Percentiles rank a stretch among this genome's conserved stretches.
Evolutionary conservation across 1,140 invertebrate species (phyloP).

Genomic region (Drosophila ohnishii): DNA sequence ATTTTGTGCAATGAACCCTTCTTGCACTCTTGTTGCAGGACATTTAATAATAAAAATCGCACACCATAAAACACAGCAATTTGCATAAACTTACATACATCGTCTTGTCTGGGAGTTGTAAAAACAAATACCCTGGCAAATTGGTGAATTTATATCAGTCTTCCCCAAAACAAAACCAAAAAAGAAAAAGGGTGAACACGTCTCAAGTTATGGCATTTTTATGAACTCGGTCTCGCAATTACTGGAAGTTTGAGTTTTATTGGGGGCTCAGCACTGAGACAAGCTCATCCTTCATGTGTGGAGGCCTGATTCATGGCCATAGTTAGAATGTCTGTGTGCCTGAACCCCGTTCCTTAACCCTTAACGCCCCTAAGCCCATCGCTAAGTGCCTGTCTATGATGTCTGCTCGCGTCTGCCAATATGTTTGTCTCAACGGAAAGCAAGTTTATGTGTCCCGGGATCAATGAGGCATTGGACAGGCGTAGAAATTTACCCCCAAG

Average conservation of each 20-base stretch:
- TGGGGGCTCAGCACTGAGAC: conserved; percentile 38
- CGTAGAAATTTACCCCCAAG: conserved; percentile 24
- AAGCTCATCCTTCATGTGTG: conserved; percentile 28
- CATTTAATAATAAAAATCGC: conserved; percentile 47
- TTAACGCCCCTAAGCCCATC: conserved; percentile 22
- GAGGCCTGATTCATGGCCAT: conserved; percentile 59
- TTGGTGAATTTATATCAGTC: conserved; percentile 64
- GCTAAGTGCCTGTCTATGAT: conserved; percentile 46
- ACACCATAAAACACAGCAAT: conserved; percentile 58
- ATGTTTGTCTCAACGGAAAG: conserved; percentile 59
- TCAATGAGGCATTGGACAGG: conserved; percentile 58
- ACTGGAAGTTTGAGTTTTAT: conserved; percentile 68
- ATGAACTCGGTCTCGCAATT: conserved; percentile 63
- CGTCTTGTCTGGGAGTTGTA: conserved; percentile 52
- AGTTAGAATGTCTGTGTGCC: conserved; percentile 55
- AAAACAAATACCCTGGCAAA: conserved; percentile 67
- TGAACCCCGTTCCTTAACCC: conserved; percentile 3
- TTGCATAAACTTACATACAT: conserved; percentile 61
- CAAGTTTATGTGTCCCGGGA: conserved; percentile 63
- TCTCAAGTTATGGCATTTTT: conserved; percentile 65
- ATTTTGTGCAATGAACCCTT: conserved; percentile 34
- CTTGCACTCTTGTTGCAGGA: background rate
- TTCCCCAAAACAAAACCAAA: background rate
- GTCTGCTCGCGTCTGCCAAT: conserved; percentile 53
- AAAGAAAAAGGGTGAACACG: conserved; percentile 29